Base-by-base conservation (phyloP, 2,113 vertebrate genomes). In the Passer montanus region DNA sequence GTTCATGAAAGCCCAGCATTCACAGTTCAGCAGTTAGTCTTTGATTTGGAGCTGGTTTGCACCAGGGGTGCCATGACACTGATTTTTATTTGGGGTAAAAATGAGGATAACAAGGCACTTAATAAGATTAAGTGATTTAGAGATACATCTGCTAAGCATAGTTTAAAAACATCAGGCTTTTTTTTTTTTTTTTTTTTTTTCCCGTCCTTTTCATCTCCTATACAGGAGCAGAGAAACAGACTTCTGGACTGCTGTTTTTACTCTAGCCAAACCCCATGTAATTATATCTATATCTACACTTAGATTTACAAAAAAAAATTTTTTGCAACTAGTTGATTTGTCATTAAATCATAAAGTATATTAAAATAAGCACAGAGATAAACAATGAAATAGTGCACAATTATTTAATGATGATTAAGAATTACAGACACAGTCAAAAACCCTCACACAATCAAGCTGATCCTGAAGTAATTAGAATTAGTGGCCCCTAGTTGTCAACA, bases 41-140 rank as follows among this genome's bases (percentile, higher is more conserved):
- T 97, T 96, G 90, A 91, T 96, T 84, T 88, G 52, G 52, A 94
- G 68, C 33, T 94, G 39, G 37, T 80, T 91, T 93, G 39, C 75
- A 91, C 52, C 28, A 83, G 47, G 39, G 68, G 64, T 89, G 80
- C 55, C 41, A 74, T 66, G 78, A 83, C 84, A 94, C 41, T 63
- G 83, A 58, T 66, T 94, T 88, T 84, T 76, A 55, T 90, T 55
- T 53, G 23, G 37, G 33, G 14, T 62, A 93, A 91, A 94, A 89
- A 72, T 49, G 19, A 92, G 37, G 53, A 70, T 96, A 96, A 95
- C 64, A 73, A 92, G 86, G 10, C 33, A 84, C 43, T 83, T 93
- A 96, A 89, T 95, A 87, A 89, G 92, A 94, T 93, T 87, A 97
- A 93, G 33, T 86, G 84, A 93, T 96, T 97, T 95, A 94, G 43